Percentiles rank a stretch among this genome's conserved stretches.
phyloP scores from a whole-genome alignment of 2,888 invertebrate genomes.

The Hydrotaea cyrtoneurina region DNA sequence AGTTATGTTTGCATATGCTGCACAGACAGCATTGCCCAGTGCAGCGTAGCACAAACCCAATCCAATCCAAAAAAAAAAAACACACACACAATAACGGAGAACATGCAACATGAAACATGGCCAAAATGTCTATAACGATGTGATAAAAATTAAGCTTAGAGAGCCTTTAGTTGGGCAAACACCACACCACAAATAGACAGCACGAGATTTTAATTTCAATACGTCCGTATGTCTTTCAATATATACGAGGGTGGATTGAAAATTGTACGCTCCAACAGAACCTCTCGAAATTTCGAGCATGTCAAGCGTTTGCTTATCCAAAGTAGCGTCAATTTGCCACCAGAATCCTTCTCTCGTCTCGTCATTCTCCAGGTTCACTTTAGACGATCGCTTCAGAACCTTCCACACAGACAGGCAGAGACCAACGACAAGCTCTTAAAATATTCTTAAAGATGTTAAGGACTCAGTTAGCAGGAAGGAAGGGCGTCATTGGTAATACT shows the following conservation, averaged over 20 bases:
- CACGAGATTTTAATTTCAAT: conserved; percentile 67
- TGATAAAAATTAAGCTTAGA: conserved; percentile 63
- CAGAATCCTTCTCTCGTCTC: too few relatives aligned
- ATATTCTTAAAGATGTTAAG: too few relatives aligned
- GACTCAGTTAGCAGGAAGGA: too few relatives aligned
- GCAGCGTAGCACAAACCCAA: not conserved
- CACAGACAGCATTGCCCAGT: conserved; percentile 41
- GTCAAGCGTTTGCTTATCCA: too few relatives aligned
- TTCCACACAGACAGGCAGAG: too few relatives aligned
- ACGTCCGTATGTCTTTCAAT: conserved; percentile 19
- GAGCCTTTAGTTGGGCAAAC: conserved; percentile 43
- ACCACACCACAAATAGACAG: conserved; percentile 58
- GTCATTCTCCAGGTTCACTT: too few relatives aligned
- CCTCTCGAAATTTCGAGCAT: too few relatives aligned
- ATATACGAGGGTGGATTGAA: not conserved
- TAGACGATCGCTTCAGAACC: too few relatives aligned
- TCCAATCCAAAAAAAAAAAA: conserved; percentile 6
- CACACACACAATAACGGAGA: too few relatives aligned
- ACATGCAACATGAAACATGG: conserved; percentile 42
- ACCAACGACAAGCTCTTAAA: too few relatives aligned
- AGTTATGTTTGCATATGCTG: conserved; percentile 55
- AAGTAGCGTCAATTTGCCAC: too few relatives aligned
- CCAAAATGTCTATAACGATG: conserved; percentile 57
- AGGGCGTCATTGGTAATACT: too few relatives aligned
- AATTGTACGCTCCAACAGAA: not conserved